Evolutionary conservation across 1,140 invertebrate species (phyloP).

Genomic region (Drosophila mayri): DNA sequence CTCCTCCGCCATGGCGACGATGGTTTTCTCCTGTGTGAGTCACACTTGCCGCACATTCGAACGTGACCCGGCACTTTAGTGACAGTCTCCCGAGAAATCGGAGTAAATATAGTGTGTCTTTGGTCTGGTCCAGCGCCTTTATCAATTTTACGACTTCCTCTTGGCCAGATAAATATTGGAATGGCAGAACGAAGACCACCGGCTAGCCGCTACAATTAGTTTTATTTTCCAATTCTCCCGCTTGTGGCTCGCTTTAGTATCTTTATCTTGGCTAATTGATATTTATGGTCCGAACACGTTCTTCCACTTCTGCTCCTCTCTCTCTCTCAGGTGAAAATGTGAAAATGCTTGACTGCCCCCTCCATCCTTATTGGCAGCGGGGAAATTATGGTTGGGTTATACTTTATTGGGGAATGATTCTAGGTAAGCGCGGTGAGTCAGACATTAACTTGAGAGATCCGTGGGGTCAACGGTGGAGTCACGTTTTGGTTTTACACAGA

Average conservation of each 20-base stretch:
- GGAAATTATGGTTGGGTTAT: conserved; percentile 31
- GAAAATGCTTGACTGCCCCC: conserved; percentile 13
- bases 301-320: conserved; percentile 20
- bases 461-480: conserved; percentile 40
- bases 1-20: not conserved
- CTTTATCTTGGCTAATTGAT: conserved; percentile 71
- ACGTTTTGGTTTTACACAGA: conserved; percentile 49
- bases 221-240: conserved; percentile 53
- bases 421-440: conserved; percentile 29
- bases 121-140: conserved; percentile 50
- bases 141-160: conserved; percentile 79
- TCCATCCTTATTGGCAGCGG: conserved; percentile 22
- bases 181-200: conserved; percentile 51
- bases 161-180: conserved; percentile 16
- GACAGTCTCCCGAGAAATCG: conserved; percentile 44
- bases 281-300: conserved; percentile 73
- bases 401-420: conserved; percentile 39
- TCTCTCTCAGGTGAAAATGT: conserved; percentile 40
- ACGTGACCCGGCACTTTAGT: conserved; percentile 72
- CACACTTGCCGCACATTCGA: conserved; percentile 50
- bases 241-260: conserved; percentile 50
- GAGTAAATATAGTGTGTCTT: conserved; percentile 21
- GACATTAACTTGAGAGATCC: conserved; percentile 36
- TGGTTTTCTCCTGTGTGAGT: conserved; percentile 41
- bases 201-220: conserved; percentile 71